phyloP scores from a whole-genome alignment of 2,113 vertebrate genomes.

The Coracopsis vasa region DNA sequence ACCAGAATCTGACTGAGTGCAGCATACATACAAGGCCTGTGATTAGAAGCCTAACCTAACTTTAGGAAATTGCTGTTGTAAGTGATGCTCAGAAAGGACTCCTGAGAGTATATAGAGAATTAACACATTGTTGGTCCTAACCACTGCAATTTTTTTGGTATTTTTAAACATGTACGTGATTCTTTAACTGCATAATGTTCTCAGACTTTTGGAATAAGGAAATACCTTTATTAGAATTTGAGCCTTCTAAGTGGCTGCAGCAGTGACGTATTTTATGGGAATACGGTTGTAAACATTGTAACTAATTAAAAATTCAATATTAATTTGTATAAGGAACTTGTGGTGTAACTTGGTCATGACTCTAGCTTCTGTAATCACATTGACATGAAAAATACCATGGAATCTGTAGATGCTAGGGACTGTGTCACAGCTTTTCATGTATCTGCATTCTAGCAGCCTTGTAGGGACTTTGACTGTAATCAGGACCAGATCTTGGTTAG shows the following conservation, averaged over 20 bases:
- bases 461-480: not conserved
- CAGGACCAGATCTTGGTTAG: not conserved
- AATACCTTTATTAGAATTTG: not conserved
- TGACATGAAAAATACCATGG: not conserved
- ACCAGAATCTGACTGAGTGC: not conserved
- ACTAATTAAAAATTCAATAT: not conserved
- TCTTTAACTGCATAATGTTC: not conserved
- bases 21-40: not conserved
- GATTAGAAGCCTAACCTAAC: not conserved
- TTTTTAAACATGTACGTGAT: not conserved
- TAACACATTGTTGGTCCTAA: not conserved
- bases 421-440: not conserved
- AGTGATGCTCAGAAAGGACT: not conserved
- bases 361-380: not conserved
- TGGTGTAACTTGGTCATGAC: not conserved
- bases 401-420: not conserved
- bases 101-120: not conserved
- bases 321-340: not conserved
- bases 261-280: not conserved
- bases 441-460: not conserved
- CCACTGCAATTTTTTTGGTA: not conserved
- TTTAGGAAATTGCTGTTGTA: not conserved
- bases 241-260: not conserved
- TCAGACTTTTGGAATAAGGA: not conserved
- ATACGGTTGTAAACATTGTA: not conserved